These are phyloP conservation scores for Oceanodroma leucorhoa DNA, from an alignment of 2,797 vertebrate species.

Conservation along the genomic window DNA sequence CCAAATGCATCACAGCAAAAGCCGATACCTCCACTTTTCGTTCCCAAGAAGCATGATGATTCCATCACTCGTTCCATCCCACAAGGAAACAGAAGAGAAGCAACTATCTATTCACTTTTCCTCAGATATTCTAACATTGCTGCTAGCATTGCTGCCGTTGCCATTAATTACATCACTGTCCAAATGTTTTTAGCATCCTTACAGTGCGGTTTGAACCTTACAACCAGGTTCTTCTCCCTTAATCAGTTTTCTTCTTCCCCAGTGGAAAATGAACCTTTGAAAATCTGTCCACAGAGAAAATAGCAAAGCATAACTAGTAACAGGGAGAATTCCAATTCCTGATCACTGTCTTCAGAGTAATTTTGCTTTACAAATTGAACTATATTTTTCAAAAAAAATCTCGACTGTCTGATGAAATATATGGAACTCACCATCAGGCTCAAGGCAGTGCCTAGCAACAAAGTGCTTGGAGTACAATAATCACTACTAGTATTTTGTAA, in stretches of 20 bases:
- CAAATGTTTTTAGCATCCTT: not conserved
- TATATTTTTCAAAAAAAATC: not conserved
- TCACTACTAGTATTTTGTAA: not conserved
- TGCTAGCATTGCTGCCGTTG: not conserved
- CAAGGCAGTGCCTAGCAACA: slow-evolving; percentile 22
- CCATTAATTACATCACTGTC: not conserved
- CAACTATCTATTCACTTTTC: not conserved
- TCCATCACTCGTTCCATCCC: not conserved
- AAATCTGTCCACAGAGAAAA: not conserved
- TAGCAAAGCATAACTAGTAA: not conserved
- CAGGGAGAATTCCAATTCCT: not conserved
- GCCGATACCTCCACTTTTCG: not conserved
- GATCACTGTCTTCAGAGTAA: not conserved
- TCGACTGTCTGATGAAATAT: not conserved
- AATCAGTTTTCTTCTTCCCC: not conserved
- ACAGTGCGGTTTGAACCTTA: not conserved
- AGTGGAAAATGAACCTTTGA: not conserved
- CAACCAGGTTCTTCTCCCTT: not conserved
- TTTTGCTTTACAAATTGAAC: not conserved
- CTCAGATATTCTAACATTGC: not conserved
- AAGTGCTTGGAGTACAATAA: not conserved
- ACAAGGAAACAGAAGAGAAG: not conserved
- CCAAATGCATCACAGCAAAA: not conserved
- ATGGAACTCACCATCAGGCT: not conserved
- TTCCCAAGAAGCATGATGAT: not conserved